Evolutionary conservation across 2,888 invertebrate genomes (phyloP).

Genomic region (Lathronympha strigana): DNA sequence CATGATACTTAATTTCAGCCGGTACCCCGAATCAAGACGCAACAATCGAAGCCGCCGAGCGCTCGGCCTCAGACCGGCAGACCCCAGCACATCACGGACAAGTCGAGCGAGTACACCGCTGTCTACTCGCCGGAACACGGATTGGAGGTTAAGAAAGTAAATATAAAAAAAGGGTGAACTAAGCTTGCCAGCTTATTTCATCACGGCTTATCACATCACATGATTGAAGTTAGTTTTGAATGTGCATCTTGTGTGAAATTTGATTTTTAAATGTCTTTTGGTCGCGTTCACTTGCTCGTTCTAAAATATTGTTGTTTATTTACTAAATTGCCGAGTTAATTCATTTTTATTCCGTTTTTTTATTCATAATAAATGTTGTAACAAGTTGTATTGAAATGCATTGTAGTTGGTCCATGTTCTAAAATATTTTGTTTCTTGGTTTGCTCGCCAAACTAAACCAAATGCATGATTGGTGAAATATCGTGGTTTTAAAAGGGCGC

Average conservation of each 20-base stretch:
- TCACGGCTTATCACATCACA: not conserved
- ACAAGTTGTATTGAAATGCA: no score
- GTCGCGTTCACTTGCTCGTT: not conserved
- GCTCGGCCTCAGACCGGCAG: not conserved
- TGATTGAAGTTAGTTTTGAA: not conserved
- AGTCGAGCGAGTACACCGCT: slow-evolving; percentile 59
- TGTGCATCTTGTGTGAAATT: not conserved
- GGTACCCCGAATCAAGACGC: slow-evolving; percentile 6
- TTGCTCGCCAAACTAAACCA: no score
- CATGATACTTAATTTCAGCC: no score
- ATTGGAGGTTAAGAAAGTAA: slow-evolving; percentile 70
- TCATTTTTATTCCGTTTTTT: no score
- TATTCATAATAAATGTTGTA: no score
- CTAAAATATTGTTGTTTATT: no score
- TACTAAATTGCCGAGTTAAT: no score
- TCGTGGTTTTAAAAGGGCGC: no score
- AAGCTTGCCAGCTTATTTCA: not conserved
- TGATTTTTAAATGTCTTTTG: not conserved
- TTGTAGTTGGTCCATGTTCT: no score
- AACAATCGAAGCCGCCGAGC: slow-evolving; percentile 6
- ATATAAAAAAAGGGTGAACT: not conserved
- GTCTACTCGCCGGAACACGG: slow-evolving; percentile 66
- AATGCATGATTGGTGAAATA: no score
- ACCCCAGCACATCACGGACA: slow-evolving; percentile 25
- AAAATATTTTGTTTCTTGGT: no score